Evolutionary conservation across 2,113 vertebrate species (phyloP).

Genomic region (Erpornis zantholeuca): DNA sequence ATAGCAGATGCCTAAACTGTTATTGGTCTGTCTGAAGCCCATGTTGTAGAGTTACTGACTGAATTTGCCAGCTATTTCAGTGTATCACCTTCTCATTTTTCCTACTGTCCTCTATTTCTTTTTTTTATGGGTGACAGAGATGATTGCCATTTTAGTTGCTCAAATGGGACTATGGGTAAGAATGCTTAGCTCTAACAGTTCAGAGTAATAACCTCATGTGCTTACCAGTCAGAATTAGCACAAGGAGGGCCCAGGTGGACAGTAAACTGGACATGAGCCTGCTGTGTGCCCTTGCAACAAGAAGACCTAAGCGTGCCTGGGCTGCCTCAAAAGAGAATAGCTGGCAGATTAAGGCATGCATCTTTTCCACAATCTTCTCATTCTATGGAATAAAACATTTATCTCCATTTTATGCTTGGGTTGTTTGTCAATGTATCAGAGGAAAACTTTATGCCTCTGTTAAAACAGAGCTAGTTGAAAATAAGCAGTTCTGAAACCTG

Average conservation of each 20-base stretch:
- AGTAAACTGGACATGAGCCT: neutral
- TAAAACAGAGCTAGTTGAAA: neutral
- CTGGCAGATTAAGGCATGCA: neutral
- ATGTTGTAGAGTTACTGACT: neutral
- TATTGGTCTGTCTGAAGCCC: neutral
- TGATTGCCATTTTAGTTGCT: conserved; percentile 31
- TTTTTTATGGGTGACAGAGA: neutral
- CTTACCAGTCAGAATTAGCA: neutral
- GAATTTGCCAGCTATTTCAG: neutral
- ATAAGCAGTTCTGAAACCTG: neutral
- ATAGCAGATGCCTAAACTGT: neutral
- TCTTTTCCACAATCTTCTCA: neutral
- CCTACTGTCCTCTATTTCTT: neutral
- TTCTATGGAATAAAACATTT: neutral
- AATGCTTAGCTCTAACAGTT: neutral
- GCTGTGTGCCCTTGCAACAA: neutral
- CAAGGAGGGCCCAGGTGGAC: neutral
- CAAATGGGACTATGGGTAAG: neutral
- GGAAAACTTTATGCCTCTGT: neutral
- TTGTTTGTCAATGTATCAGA: neutral
- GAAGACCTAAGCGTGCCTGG: neutral
- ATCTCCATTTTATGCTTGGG: neutral
- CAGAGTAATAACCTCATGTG: accelerated
- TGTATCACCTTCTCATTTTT: neutral
- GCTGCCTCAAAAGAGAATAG: neutral